A percentile compares a stretch with the other conserved stretches of the same genome.
These are phyloP conservation scores for Schizopygopsis pylzovi DNA, from an alignment of 2,797 vertebrate genomes.

Conservation along the genomic window DNA sequence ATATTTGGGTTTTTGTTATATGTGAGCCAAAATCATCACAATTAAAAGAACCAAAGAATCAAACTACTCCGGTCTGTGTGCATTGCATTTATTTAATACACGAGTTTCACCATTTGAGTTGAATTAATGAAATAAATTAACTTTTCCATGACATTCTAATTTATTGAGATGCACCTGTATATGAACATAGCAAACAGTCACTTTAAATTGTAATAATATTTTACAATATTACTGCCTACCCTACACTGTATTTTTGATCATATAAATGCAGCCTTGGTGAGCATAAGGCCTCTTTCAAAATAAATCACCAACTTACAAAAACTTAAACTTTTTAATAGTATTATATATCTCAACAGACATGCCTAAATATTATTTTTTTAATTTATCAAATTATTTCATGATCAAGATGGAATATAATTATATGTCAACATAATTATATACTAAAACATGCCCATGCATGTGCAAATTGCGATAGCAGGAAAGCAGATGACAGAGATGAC, in stretches of 20 bases:
- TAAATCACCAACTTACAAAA: background rate
- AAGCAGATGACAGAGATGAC: background rate
- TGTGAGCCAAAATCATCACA: too few relatives aligned
- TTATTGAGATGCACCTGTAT: too few relatives aligned
- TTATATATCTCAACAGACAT: background rate
- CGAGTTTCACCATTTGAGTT: too few relatives aligned
- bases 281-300: background rate
- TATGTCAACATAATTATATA: background rate
- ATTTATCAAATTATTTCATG: background rate
- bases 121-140: too few relatives aligned
- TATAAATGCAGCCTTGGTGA: background rate
- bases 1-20: too few relatives aligned
- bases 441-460: slow-evolving; percentile 1
- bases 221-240: background rate
- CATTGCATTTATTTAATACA: too few relatives aligned
- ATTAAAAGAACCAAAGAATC: too few relatives aligned
- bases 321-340: background rate
- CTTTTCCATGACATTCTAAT: too few relatives aligned
- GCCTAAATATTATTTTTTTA: background rate
- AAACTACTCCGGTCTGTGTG: too few relatives aligned
- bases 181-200: background rate
- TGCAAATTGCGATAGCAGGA: background rate
- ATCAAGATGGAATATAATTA: background rate
- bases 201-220: background rate
- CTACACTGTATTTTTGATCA: background rate